phyloP scores from a whole-genome alignment of 2,113 vertebrate species.

The Pogonocichla stellata region DNA sequence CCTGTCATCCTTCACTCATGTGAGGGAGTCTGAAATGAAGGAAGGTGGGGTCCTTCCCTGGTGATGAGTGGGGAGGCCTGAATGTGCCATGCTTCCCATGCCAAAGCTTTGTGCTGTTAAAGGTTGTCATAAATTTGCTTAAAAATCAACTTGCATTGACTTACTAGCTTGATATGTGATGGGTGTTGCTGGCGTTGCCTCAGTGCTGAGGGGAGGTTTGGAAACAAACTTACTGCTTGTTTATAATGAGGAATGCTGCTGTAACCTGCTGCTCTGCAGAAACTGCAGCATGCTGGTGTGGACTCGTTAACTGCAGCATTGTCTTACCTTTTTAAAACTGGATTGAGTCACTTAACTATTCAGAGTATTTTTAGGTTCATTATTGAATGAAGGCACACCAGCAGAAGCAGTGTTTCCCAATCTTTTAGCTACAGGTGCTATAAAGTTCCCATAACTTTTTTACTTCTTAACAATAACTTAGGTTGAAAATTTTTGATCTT shows the following conservation, averaged over 20 bases:
- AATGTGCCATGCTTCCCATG: neutral
- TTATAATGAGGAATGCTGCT: neutral
- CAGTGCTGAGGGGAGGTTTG: neutral
- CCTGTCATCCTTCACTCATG: neutral
- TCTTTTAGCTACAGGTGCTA: neutral
- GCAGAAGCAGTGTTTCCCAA: neutral
- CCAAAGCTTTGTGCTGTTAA: neutral
- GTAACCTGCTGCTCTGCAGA: neutral
- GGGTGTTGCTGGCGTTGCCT: neutral
- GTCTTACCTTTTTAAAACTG: slow-evolving; percentile 5
- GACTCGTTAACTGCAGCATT: neutral
- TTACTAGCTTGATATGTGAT: rapidly evolving
- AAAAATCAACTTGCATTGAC: neutral
- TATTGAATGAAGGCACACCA: neutral
- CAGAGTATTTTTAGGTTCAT: slow-evolving; percentile 42
- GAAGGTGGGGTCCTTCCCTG: neutral
- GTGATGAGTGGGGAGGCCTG: neutral
- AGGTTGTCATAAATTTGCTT: neutral
- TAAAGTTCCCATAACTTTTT: neutral
- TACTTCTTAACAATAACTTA: neutral
- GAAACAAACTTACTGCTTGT: neutral
- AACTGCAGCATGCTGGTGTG: neutral
- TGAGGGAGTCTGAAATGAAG: neutral
- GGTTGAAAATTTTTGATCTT: neutral
- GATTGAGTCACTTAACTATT: slow-evolving; percentile 21